Conservation (phyloP, 2,888 invertebrate species). For the Caenorhabditis zanzibari region DNA sequence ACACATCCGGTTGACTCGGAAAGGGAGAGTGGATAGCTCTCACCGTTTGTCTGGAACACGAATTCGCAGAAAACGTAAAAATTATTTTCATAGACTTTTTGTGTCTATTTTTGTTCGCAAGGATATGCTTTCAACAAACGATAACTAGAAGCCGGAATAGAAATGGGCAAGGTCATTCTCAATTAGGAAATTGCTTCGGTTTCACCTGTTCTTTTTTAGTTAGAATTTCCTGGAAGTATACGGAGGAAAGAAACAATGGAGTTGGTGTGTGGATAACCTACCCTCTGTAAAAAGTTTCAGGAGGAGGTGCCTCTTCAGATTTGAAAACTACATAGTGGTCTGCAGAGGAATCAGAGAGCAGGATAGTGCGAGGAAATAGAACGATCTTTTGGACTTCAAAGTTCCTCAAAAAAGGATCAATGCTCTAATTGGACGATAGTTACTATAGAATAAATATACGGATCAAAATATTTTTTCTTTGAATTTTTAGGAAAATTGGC, state of each 20-base stretch:
- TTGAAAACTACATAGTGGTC: conserved; percentile 37
- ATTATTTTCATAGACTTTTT: neutral
- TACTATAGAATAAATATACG: no score
- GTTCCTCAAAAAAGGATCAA: no score
- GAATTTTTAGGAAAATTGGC: no score
- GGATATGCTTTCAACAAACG: neutral
- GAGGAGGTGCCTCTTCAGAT: conserved; percentile 35
- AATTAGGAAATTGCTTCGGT: conserved; percentile 42
- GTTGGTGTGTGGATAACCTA: conserved; percentile 29
- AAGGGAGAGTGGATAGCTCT: conserved; percentile 2
- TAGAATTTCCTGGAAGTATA: conserved; percentile 11
- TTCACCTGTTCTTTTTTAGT: conserved; percentile 23
- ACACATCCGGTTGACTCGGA: conserved; percentile 46
- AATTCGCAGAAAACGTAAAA: neutral
- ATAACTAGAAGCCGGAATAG: conserved; percentile 6
- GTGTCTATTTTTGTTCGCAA: conserved; percentile 6
- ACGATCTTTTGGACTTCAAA: neutral
- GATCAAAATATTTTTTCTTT: no score
- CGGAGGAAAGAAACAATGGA: conserved; percentile 25
- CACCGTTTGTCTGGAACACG: conserved; percentile 23
- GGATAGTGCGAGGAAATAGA: conserved; percentile 20
- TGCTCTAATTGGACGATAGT: no score
- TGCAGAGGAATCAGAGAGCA: conserved; percentile 38
- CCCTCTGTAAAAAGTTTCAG: conserved; percentile 18
- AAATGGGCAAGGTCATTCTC: conserved; percentile 22